Conservation (phyloP, 2,888 invertebrate species). For the Phlogophora meticulosa region DNA sequence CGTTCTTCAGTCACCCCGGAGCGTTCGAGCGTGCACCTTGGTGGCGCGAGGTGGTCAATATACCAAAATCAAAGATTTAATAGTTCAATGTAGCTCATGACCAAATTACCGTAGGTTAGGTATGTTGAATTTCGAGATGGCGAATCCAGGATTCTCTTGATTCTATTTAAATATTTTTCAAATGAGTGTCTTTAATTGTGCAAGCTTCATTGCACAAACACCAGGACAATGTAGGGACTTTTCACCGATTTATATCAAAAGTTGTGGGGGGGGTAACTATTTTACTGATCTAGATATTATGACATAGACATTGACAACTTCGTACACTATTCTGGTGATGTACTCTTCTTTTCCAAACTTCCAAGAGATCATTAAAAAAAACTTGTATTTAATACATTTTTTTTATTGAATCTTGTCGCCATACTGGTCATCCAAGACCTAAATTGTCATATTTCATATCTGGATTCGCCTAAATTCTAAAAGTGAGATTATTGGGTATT, state of each 20-base stretch:
- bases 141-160: slow-evolving; percentile 17
- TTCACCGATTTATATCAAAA: no score
- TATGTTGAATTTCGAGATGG: slow-evolving; percentile 11
- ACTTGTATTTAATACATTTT: neutral
- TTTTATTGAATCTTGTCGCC: neutral
- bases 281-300: no score
- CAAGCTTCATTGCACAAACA: no score
- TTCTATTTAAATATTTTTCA: neutral
- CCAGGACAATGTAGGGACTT: no score
- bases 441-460: neutral
- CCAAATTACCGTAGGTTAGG: slow-evolving; percentile 40
- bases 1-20: slow-evolving; percentile 93
- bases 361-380: no score
- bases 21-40: slow-evolving; percentile 93
- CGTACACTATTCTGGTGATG: no score
- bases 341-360: no score
- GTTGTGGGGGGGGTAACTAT: no score
- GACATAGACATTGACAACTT: no score
- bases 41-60: slow-evolving; percentile 91
- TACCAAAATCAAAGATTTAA: slow-evolving; percentile 81
- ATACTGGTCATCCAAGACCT: no score
- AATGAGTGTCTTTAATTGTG: neutral
- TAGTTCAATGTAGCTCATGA: slow-evolving; percentile 21
- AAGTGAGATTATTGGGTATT: slow-evolving; percentile 37
- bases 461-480: slow-evolving; percentile 22